phyloP scores from a whole-genome alignment of 1,140 invertebrate genomes.

The Trachymyrmex cornetzi region DNA sequence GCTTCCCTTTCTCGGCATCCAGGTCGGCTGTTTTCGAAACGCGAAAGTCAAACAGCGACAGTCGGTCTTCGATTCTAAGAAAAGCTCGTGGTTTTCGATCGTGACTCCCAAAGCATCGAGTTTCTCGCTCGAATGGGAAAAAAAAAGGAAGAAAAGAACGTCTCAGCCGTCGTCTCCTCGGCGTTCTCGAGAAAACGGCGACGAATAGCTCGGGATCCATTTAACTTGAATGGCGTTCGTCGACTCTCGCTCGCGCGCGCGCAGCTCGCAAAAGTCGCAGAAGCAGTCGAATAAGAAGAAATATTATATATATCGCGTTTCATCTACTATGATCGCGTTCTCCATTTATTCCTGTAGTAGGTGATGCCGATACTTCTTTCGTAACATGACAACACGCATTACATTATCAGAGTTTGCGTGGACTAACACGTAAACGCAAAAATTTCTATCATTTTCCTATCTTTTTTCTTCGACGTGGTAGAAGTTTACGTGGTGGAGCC shows the following conservation, averaged over 20 bases:
- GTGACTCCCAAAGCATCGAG: slow-evolving; percentile 49
- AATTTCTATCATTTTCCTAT: slow-evolving; percentile 1
- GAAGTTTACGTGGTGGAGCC: background rate
- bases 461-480: background rate
- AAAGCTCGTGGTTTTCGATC: slow-evolving; percentile 55
- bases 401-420: background rate
- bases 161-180: background rate
- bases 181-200: slow-evolving; percentile 52
- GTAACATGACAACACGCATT: background rate
- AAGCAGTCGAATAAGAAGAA: slow-evolving; percentile 57
- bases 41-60: slow-evolving; percentile 55
- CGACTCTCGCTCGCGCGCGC: slow-evolving; percentile 31
- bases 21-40: slow-evolving; percentile 17
- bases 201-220: slow-evolving; percentile 63
- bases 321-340: slow-evolving; percentile 34
- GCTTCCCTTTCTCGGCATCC: slow-evolving; percentile 25
- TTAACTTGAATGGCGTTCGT: slow-evolving; percentile 67
- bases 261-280: slow-evolving; percentile 55
- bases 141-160: slow-evolving; percentile 20
- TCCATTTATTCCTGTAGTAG: slow-evolving; percentile 1
- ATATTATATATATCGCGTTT: slow-evolving; percentile 46
- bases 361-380: slow-evolving; percentile 2
- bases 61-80: slow-evolving; percentile 19
- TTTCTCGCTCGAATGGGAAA: slow-evolving; percentile 27
- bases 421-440: slow-evolving; percentile 5